Conservation (phyloP, 2,797 vertebrate species). For the Lagorchestes hirsutus region DNA sequence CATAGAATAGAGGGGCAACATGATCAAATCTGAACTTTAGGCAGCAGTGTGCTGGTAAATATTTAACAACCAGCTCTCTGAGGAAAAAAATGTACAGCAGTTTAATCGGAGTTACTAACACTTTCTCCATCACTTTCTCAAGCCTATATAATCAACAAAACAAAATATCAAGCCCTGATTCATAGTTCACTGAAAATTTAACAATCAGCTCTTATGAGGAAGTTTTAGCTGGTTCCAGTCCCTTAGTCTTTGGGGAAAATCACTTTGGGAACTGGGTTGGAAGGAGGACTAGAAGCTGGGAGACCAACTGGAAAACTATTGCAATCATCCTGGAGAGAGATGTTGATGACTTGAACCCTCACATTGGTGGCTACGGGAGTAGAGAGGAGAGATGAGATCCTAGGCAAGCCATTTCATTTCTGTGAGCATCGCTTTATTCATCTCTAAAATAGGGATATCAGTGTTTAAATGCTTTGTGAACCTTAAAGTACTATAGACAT, state of each 20-base stretch:
- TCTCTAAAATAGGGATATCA: not conserved
- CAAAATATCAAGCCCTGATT: not conserved
- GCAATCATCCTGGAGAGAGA: too few species aligned
- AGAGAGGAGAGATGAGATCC: not conserved
- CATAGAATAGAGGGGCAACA: not conserved
- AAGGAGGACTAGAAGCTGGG: not conserved
- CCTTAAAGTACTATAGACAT: not conserved
- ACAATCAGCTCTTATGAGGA: not conserved
- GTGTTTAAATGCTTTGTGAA: not conserved
- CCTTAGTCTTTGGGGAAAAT: not conserved
- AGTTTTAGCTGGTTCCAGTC: not conserved
- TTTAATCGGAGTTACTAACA: not conserved
- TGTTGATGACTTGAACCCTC: not conserved
- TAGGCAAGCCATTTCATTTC: not conserved
- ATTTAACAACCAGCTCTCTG: not conserved
- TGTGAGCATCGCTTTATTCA: not conserved
- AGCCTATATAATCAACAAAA: not conserved
- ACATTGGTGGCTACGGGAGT: not conserved
- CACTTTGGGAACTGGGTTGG: not conserved
- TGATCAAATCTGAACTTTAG: not conserved
- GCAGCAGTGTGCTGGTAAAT: not conserved
- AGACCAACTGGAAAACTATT: not conserved
- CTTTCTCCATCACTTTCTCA: not conserved
- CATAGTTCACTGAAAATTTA: not conserved
- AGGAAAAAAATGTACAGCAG: not conserved